phyloP scores from a whole-genome alignment of 2,113 vertebrate genomes.

The Siniperca knerii region DNA sequence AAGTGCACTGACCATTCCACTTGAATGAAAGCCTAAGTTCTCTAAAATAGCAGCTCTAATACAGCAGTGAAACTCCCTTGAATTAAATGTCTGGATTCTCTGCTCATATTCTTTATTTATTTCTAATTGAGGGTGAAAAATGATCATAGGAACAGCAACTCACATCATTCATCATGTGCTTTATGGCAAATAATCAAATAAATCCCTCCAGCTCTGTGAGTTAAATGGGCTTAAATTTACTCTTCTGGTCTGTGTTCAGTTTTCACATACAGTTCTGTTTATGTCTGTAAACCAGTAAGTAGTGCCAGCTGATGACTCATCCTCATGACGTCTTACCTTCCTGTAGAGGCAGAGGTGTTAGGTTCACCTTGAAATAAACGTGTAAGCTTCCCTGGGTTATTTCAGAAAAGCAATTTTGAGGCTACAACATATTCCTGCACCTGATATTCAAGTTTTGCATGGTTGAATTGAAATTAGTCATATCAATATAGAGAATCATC shows the following conservation, averaged over 20 bases:
- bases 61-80: neutral
- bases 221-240: neutral
- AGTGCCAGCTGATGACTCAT: slow-evolving; percentile 42
- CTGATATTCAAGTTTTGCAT: neutral
- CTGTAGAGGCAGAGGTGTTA: slow-evolving; percentile 18
- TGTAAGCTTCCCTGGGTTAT: neutral
- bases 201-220: neutral
- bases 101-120: neutral
- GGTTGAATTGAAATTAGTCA: slow-evolving; percentile 17
- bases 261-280: slow-evolving; percentile 19
- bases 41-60: too few relatives aligned
- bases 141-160: neutral
- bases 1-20: neutral
- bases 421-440: neutral
- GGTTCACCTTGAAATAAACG: slow-evolving; percentile 53
- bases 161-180: neutral
- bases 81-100: neutral
- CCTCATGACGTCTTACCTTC: slow-evolving; percentile 29
- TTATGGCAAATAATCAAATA: neutral
- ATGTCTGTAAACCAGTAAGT: neutral
- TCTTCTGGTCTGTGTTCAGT: neutral
- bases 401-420: neutral
- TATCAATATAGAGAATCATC: neutral
- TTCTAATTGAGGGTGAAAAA: neutral
- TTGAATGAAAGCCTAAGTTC: neutral